These are phyloP conservation scores for Sigmodon hispidus DNA, from an alignment of 2,113 vertebrate species.

Conservation along the genomic window DNA sequence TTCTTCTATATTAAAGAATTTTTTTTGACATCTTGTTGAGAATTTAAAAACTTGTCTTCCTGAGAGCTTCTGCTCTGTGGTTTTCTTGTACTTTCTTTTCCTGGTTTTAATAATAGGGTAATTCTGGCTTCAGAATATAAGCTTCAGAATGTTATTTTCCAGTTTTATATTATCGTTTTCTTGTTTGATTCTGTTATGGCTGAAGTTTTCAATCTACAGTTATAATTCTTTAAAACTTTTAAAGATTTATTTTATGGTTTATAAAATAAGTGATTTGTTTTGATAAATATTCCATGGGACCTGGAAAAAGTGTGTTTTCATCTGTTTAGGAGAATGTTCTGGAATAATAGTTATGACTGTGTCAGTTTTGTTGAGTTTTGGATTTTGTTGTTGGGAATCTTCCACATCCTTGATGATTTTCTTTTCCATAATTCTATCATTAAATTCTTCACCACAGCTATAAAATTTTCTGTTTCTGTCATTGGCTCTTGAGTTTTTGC, in stretches of 20 bases:
- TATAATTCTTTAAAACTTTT: not conserved
- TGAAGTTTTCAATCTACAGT: not conserved
- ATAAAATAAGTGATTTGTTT: too few species aligned
- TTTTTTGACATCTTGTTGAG: not conserved
- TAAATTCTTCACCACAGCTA: not conserved
- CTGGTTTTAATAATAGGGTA: not conserved
- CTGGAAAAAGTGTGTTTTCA: not conserved
- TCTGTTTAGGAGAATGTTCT: not conserved
- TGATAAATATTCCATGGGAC: not conserved
- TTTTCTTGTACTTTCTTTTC: not conserved
- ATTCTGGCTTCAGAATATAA: not conserved
- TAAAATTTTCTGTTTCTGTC: not conserved
- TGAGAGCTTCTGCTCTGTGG: not conserved
- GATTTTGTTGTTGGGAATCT: not conserved
- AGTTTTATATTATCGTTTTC: not conserved
- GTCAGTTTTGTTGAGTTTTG: not conserved
- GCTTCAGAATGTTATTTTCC: not conserved
- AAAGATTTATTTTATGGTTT: not conserved
- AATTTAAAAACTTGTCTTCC: not conserved
- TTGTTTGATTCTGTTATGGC: not conserved
- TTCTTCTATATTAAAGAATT: not conserved
- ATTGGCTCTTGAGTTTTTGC: not conserved
- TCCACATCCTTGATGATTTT: not conserved
- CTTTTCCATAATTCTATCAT: not conserved
- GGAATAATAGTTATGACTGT: too few species aligned